Percentiles rank a stretch among this genome's conserved stretches.
phyloP scores from a whole-genome alignment of 2,797 vertebrate species.

The Lepilemur septentrionalis region DNA sequence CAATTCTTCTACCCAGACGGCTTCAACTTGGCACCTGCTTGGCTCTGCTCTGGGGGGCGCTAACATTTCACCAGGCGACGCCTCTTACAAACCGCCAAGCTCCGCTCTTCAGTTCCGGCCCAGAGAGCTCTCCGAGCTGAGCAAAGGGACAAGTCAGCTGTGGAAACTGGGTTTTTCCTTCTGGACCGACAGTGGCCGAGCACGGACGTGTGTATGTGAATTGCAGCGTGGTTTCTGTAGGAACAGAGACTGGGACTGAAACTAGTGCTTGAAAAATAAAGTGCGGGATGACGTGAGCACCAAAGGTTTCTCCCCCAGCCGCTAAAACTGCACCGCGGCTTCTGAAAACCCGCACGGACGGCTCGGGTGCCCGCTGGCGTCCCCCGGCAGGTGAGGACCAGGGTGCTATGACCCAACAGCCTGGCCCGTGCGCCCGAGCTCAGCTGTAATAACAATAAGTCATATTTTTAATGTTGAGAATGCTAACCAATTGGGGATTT shows the following conservation, averaged over 20 bases:
- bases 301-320: background rate
- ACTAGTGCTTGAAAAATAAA: background rate
- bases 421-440: background rate
- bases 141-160: background rate
- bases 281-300: accelerated
- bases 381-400: background rate
- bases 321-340: background rate
- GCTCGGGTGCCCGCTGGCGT: accelerated
- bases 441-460: conserved; percentile 78
- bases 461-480: conserved; percentile 36
- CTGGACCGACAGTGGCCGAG: background rate
- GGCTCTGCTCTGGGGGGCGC: accelerated
- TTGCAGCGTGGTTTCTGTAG: accelerated
- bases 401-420: background rate
- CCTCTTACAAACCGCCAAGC: background rate
- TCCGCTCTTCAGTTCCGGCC: background rate
- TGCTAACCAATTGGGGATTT: conserved; percentile 62
- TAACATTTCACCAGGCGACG: accelerated
- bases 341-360: accelerated
- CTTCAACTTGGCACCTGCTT: accelerated
- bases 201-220: accelerated
- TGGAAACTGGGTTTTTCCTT: background rate
- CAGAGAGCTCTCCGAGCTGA: background rate
- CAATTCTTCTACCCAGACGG: accelerated
- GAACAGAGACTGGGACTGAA: background rate